phyloP scores from a whole-genome alignment of 2,113 vertebrate genomes.

The Phylloscopus trochilus region DNA sequence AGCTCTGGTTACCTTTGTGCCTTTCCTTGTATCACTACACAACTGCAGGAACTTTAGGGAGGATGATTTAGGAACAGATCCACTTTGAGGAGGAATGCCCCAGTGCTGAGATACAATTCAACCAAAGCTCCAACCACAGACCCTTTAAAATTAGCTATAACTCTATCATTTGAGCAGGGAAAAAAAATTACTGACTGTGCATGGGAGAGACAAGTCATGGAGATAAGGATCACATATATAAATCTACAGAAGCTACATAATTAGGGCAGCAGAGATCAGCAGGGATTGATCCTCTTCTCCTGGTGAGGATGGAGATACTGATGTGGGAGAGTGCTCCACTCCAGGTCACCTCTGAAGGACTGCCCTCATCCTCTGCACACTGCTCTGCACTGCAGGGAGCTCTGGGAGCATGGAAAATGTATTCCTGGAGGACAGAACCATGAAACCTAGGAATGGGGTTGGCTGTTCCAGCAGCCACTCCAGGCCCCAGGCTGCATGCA shows the following conservation, averaged over 20 bases:
- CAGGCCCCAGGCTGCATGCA: neutral
- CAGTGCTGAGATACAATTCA: neutral
- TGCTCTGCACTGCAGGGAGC: neutral
- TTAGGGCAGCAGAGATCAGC: neutral
- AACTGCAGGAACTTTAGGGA: neutral
- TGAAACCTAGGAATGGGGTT: fast-evolving
- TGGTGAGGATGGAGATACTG: neutral
- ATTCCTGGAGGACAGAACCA: neutral
- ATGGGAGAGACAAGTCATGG: neutral
- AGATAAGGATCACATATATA: neutral
- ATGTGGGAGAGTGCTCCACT: neutral
- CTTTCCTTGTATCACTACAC: neutral
- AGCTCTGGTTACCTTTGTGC: neutral
- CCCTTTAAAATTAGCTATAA: neutral
- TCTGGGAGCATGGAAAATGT: neutral
- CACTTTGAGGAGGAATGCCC: neutral
- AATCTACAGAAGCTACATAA: neutral
- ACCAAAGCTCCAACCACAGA: neutral
- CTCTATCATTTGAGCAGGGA: neutral
- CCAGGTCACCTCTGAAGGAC: neutral
- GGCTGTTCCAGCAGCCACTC: neutral
- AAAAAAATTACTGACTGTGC: neutral
- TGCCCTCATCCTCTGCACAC: neutral
- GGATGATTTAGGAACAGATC: neutral
- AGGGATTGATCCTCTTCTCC: neutral